Percentiles rank a stretch among this genome's conserved stretches.
Conservation (phyloP, 92 coral and sea anemone genomes). For the Epizoanthus illoricatus region DNA sequence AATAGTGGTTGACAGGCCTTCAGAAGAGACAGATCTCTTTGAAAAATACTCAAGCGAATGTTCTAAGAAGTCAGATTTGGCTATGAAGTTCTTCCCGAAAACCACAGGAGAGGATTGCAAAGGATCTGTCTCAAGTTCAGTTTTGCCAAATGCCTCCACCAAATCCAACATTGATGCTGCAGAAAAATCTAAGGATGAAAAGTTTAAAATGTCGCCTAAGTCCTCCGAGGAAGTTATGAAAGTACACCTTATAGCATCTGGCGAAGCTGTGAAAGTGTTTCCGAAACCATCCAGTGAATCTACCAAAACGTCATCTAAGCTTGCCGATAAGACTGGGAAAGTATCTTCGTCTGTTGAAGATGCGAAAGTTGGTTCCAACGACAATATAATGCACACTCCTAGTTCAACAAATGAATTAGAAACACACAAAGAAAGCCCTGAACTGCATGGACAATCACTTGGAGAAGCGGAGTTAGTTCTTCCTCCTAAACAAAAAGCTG, state of each 20-base stretch:
- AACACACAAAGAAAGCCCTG: background rate
- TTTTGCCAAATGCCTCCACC: background rate
- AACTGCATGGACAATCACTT: too few relatives aligned
- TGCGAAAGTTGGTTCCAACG: too few relatives aligned
- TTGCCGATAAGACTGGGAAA: background rate
- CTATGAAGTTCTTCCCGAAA: conserved; percentile 15
- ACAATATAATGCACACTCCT: too few relatives aligned
- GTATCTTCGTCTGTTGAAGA: background rate
- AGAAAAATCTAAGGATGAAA: conserved; percentile 18
- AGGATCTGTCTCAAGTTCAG: background rate
- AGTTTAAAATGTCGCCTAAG: conserved; percentile 22
- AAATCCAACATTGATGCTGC: conserved; percentile 19
- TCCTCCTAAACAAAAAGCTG: background rate
- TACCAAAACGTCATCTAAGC: background rate
- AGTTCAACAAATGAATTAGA: background rate
- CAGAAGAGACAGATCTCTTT: too few relatives aligned
- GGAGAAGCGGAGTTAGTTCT: too few relatives aligned
- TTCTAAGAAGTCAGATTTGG: conserved; percentile 24
- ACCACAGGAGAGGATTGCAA: background rate
- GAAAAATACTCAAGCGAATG: conserved; percentile 4
- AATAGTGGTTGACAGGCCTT: conserved; percentile 6
- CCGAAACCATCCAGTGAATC: background rate
- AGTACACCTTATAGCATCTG: conserved; percentile 28
- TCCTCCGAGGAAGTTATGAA: conserved; percentile 26
- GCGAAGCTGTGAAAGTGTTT: conserved; percentile 35